phyloP scores from a whole-genome alignment of 1,140 invertebrate species.

The Rhagoletis pomonella region DNA sequence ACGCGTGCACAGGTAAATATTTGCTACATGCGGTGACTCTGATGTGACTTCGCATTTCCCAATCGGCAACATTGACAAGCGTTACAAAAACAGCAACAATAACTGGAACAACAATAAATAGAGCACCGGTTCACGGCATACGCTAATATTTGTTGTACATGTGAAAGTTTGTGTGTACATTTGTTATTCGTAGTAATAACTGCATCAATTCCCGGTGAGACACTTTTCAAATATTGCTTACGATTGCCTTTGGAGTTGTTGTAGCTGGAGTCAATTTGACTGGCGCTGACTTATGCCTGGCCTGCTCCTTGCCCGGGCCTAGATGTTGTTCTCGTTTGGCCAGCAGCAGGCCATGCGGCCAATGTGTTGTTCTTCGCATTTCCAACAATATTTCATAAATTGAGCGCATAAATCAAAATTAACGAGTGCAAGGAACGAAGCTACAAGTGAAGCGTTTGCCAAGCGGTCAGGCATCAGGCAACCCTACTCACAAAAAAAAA shows the following conservation, averaged over 20 bases:
- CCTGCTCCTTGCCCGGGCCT: neutral
- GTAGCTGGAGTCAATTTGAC: constrained; percentile 49
- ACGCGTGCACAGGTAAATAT: constrained; percentile 30
- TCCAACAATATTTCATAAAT: constrained; percentile 52
- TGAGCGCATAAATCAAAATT: constrained; percentile 50
- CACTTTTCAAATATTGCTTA: constrained; percentile 44
- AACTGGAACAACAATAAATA: constrained; percentile 34
- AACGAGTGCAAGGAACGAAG: constrained; percentile 37
- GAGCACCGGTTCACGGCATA: neutral
- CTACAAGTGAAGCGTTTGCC: constrained; percentile 40
- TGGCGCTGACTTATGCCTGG: constrained; percentile 42
- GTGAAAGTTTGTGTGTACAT: neutral
- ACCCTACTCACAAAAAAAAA: neutral
- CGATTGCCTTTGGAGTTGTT: constrained; percentile 12
- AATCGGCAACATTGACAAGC: constrained; percentile 36
- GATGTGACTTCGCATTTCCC: constrained; percentile 42
- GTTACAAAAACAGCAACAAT: constrained; percentile 4
- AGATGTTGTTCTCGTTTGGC: constrained; percentile 19
- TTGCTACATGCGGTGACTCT: constrained; percentile 45
- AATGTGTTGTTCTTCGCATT: constrained; percentile 44
- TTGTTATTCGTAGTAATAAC: neutral
- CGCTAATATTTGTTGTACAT: neutral
- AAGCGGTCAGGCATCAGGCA: neutral
- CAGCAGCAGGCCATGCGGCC: constrained; percentile 31
- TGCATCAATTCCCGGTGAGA: neutral